Conservation (phyloP, 1,140 invertebrate genomes). For the Leptoteleia sp. region DNA sequence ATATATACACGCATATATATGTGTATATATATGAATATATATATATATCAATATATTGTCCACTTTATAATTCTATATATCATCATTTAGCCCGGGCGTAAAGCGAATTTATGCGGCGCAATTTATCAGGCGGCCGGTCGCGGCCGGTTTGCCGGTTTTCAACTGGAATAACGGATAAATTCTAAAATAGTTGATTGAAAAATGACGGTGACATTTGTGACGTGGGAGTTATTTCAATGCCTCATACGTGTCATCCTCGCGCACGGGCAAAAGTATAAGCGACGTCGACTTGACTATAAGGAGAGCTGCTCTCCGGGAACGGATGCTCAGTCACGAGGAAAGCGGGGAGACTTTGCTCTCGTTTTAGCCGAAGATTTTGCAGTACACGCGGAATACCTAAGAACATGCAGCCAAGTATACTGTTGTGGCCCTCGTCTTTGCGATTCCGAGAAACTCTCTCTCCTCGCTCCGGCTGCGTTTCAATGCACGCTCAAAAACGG, state of each 20-base stretch:
- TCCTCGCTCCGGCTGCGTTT: slow-evolving; percentile 68
- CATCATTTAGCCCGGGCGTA: slow-evolving; percentile 22
- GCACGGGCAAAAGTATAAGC: slow-evolving; percentile 32
- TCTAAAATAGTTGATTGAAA: slow-evolving; percentile 48
- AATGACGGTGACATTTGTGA: slow-evolving; percentile 40
- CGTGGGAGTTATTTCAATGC: slow-evolving; percentile 61
- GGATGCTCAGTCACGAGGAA: slow-evolving; percentile 56
- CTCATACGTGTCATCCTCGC: slow-evolving; percentile 47
- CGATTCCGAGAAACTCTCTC: slow-evolving; percentile 77
- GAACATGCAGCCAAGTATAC: slow-evolving; percentile 66
- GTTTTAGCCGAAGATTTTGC: slow-evolving; percentile 68
- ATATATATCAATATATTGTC: slow-evolving; percentile 45
- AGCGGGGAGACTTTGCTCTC: slow-evolving; percentile 56
- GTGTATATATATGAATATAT: too few species aligned
- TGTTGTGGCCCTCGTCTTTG: slow-evolving; percentile 65
- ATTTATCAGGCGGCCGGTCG: slow-evolving; percentile 25
- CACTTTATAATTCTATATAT: slow-evolving; percentile 42
- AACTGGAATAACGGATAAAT: slow-evolving; percentile 37
- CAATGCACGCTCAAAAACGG: slow-evolving; percentile 77
- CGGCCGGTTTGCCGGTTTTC: slow-evolving; percentile 19
- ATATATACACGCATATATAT: too few species aligned
- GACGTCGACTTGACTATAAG: slow-evolving; percentile 45
- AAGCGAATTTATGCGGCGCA: slow-evolving; percentile 40
- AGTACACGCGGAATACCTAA: slow-evolving; percentile 66
- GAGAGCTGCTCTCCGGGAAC: slow-evolving; percentile 40